Base-by-base conservation (phyloP, 1,140 invertebrate genomes). In the Temnothorax curvispinosus region DNA sequence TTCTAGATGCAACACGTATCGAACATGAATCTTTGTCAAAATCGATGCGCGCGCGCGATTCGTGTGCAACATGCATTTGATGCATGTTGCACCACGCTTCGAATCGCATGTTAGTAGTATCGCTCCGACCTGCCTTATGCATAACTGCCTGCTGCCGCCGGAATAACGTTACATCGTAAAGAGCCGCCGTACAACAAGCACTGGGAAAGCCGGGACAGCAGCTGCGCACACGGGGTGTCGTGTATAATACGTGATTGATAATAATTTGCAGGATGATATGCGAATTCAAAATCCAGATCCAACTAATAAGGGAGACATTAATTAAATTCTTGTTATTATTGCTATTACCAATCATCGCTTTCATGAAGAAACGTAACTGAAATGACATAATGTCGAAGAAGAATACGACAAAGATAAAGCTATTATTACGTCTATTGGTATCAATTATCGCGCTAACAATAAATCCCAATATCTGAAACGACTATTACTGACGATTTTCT, bases 141-240 rank as follows among this genome's bases (percentile, higher is more conserved):
- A 84, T 84, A 84, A 74, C 80, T 35, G 80, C 35, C 38, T 71
- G 78, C 50, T 41, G 35, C 27, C 41, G 5, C 35, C 13, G 54
- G 69, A 74, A 84, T 84, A 84, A 84, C 56, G 56, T 84, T 84
- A 75, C 56, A 50, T 75, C 69, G 80, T 84, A 84, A 84, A 84
- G 69, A 74, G 69, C 41, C n/a, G 35, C 9, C 41, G 80, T 75
- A 44, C 56, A 69, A 86, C 85, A 86, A 81, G 71, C 62, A 60
- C 27, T 7, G n/a, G 74, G 72, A 65, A 50, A 77, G 82, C 69
- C 27, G 21, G 11, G 9, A 15, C 56, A 47, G 58, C 69, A 84
- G 69, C 54, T 84, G 69, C 13, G 72, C 27, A 27, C 8, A 38
- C 13, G n/a, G 47, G 13, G 15, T 13, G 77, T 58, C 67, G 38